A percentile compares a stretch with the other conserved stretches of the same genome.
phyloP scores from a whole-genome alignment of 64 coral and sea anemone genomes.

The Pocillopora damicornis region DNA sequence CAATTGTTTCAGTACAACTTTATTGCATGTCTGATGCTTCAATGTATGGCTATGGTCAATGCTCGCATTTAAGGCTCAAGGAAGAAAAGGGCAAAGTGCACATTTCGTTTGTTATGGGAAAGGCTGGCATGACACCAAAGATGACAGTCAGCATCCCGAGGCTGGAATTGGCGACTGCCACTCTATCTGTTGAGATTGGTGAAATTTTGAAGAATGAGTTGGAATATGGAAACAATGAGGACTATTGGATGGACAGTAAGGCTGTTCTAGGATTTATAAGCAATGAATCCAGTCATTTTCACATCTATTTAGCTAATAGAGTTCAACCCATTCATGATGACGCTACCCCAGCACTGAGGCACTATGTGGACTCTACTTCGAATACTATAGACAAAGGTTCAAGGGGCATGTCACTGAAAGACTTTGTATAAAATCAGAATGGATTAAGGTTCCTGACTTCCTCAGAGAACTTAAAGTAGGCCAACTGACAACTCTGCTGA shows the following conservation, averaged over 20 bases:
- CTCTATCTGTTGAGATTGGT: conserved; percentile 21
- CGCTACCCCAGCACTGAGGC: neutral
- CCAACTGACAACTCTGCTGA: neutral
- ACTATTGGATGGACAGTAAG: conserved; percentile 43
- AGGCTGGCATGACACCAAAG: conserved; percentile 35
- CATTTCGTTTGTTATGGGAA: neutral
- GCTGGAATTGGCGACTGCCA: conserved; percentile 37
- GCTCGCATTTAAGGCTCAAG: no score
- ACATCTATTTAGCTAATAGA: conserved; percentile 12
- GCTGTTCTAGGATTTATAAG: conserved; percentile 27
- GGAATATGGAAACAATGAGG: conserved; percentile 44
- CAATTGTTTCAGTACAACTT: no score
- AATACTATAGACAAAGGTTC: no score
- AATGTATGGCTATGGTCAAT: no score
- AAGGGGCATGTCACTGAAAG: no score
- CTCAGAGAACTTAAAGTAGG: neutral
- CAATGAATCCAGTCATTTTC: conserved; percentile 42
- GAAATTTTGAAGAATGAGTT: conserved; percentile 44
- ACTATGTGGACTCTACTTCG: no score
- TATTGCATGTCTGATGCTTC: no score
- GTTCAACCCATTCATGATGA: conserved; percentile 29
- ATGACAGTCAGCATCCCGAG: conserved; percentile 28
- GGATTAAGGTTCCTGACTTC: conserved; percentile 35
- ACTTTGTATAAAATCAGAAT: neutral
- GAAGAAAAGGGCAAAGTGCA: no score